Evolutionary conservation across 1,140 invertebrate species (phyloP), one percentile per base, ranked within the genome.

Genomic region (Eulimnadia texana): DNA sequence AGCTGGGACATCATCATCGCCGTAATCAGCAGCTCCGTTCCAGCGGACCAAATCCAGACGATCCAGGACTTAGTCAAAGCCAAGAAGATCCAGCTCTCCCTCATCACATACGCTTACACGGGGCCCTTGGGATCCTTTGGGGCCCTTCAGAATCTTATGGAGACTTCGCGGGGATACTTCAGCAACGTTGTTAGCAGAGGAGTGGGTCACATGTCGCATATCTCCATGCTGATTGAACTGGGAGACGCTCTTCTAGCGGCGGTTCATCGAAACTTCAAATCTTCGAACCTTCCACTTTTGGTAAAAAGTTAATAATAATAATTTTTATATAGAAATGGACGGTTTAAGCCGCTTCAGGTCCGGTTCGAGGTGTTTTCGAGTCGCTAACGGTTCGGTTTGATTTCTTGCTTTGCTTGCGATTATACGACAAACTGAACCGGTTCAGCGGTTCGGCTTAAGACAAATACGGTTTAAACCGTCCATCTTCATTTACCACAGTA

Each of bases 1-100:
- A 2, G 78, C 78, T 0, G 76, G 71, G 76, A 77, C 53, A 74
- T 79, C 16, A 76, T 80, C 60, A 70, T 80, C n/a, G 65, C 79
- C 3, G 73, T 80, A 50, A 75, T 76, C 16, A 63, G 58, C 28
- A 57, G 62, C 51, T 58, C 62, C 13, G 23, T 57, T 3, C 54
- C 49, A 23, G 33, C 25, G 13, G 56, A 60, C 50, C 55, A 63
- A 29, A 25, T 63, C 13, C 29, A 58, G 20, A 56, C 58, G 19
- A 57, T 57, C 27, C 25, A 59, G 50, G 49, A 47, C 13, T 57
- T 59, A 22, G 62, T 57, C 11, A 63, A 51, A 22, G 27, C 24
- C 22, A 63, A 63, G 53, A 56, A 52, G 33, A 52, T 63, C 13
- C 55, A 59, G 28, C 50, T 63, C 13, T 59, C 62, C 24, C 50